These are phyloP conservation scores for Drosophila nr. medialis DNA, from an alignment of 2,888 invertebrate species.

Conservation along the genomic window DNA sequence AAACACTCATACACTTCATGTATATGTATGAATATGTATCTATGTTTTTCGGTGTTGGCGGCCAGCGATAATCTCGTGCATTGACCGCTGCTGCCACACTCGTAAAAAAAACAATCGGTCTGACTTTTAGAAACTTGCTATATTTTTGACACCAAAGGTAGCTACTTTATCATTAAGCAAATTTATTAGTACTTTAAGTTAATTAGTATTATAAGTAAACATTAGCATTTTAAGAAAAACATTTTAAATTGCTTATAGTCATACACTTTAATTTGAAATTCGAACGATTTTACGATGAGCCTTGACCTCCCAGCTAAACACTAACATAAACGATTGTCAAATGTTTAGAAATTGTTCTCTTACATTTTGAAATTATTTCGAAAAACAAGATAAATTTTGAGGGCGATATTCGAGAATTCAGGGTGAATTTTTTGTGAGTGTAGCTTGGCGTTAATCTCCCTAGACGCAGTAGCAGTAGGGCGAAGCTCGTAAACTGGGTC, in stretches of 20 bases:
- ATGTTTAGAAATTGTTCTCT: neutral
- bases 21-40: neutral
- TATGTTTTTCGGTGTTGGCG: neutral
- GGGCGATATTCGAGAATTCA: neutral
- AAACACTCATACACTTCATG: neutral
- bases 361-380: neutral
- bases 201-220: neutral
- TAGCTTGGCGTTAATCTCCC: constrained; percentile 20
- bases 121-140: neutral
- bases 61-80: constrained; percentile 40
- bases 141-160: neutral
- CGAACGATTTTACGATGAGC: neutral
- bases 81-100: constrained; percentile 30
- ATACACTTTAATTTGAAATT: neutral
- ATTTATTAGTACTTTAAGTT: no score
- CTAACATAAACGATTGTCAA: neutral
- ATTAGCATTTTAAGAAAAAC: neutral
- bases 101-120: neutral
- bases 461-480: constrained; percentile 12
- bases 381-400: neutral
- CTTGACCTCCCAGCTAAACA: neutral
- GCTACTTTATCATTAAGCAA: neutral
- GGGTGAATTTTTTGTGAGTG: neutral
- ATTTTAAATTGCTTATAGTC: neutral
- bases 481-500: neutral